phyloP scores from a whole-genome alignment of 2,888 invertebrate genomes.

The Crematogaster levior region DNA sequence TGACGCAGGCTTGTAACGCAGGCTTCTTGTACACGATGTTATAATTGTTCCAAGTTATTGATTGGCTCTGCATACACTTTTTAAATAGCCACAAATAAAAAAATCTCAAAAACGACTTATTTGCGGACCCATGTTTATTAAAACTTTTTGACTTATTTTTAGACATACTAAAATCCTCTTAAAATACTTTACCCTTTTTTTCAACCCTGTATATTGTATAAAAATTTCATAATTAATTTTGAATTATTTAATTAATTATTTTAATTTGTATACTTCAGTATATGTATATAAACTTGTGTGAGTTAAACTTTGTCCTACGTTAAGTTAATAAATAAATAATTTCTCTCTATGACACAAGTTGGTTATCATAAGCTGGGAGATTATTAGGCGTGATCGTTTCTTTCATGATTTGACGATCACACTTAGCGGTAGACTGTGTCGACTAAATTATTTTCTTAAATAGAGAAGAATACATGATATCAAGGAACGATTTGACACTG shows the following conservation, averaged over 20 bases:
- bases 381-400: background rate
- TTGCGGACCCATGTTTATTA: no score
- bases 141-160: no score
- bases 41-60: no score
- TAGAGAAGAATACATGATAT: constrained; percentile 15
- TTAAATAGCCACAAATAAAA: no score
- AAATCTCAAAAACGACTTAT: no score
- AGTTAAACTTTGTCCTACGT: background rate
- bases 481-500: constrained; percentile 23
- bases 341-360: background rate
- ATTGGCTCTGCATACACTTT: no score
- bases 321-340: background rate
- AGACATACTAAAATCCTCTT: no score
- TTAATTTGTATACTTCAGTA: background rate
- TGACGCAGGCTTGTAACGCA: no score
- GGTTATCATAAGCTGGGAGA: background rate
- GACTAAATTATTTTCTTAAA: constrained; percentile 9
- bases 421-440: background rate
- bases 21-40: no score
- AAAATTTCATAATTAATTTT: background rate
- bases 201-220: no score
- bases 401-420: background rate
- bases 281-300: background rate
- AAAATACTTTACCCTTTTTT: no score
- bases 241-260: background rate